Evolutionary conservation across 2,888 invertebrate genomes (phyloP), one percentile per base, ranked within the genome.

Genomic region (Netelia inedita): DNA sequence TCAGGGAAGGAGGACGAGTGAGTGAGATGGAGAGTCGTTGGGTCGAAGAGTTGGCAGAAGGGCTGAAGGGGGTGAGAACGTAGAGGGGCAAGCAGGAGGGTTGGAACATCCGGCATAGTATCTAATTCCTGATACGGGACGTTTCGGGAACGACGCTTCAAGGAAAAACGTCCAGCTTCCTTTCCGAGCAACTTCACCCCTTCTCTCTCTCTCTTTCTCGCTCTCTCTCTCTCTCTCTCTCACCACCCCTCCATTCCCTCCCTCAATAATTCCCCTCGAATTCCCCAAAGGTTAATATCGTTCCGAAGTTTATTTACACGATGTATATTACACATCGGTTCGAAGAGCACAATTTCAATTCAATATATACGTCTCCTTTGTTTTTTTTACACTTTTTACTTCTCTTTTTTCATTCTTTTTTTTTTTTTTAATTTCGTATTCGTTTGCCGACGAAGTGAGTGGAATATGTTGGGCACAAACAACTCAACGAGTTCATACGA

Each of bases 81-180:
- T 35, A 6, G 35, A 35, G 6, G 35, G 35, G 35, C 5, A 35
- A 35, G 6, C 5, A 35, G n/a, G 21, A 59, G 28, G 57, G 53
- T n/a, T 19, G 59, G 69, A 85, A 81, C 83, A 82, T 88, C 82
- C 86, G 85, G 85, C 35, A 86, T 82, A 87, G 83, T 88, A 87
- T 87, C 89, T 90, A 91, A 91, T 91, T 90, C 88, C 88, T 88
- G 86, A 89, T 89, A 89, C 88, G 87, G 85, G 86, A 79, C 81
- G 72, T 81, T 78, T 63, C 83, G 55, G 73, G 55, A n/a, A 78
- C 35, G 59, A 71, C 57, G 50, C 74, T 35, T 11, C n/a, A 55
- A 69, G 65, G 61, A 74, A 59, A 75, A 82, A 73, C 53, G 19
- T 59, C 65, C 50, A 61, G 53, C 46, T 66, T 78, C 66, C 78